Base-by-base conservation (phyloP, 1,140 invertebrate genomes). In the Pomacea maculata region DNA sequence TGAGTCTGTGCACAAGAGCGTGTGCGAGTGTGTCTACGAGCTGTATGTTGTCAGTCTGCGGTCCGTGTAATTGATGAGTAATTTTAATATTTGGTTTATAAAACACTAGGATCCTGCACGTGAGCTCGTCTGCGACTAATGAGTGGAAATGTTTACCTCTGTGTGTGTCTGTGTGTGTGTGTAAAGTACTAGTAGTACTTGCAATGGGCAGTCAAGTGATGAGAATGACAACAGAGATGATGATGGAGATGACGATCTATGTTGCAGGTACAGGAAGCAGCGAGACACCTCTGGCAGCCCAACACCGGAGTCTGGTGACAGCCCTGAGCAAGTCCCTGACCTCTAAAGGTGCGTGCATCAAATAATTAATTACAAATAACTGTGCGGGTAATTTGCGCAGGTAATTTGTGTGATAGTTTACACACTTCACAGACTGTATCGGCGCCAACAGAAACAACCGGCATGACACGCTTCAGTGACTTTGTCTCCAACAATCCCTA, bases 231-330 rank as follows among this genome's bases (percentile, higher is more conserved):
- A 71, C 64, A 63, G 61, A 25, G 25, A 25, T 25, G 25, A 61
- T 17, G 57, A 61, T 61, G 15, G 25, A 25, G 25, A 61, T 61
- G 11, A n/a, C 14, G 55, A 61, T 61, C 57, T 61, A 11, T 61
- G 57, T 61, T 61, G 57, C 57, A 61, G 57, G 57, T 17, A 61
- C 57, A 15, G 29, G 55, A 19, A 78, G 75, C 45, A 63, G 64
- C 3, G 83, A 84, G 34, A 82, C 78, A 25, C 57, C 80, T n/a
- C 71, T 84, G 29, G 81, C 84, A 72, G 82, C 80, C 6, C 82
- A 83, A 57, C 83, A 85, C 73, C 71, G 81, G 25, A 85, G 83
- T 68, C 73, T 83, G 15, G 84, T 83, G 7, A 83, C 82, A 6
- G 79, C 83, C 11, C 29, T 82, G 19, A 82, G 74, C 72, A 84